Conservation (phyloP, 2,888 invertebrate genomes). For the Mesoligia furuncula region DNA sequence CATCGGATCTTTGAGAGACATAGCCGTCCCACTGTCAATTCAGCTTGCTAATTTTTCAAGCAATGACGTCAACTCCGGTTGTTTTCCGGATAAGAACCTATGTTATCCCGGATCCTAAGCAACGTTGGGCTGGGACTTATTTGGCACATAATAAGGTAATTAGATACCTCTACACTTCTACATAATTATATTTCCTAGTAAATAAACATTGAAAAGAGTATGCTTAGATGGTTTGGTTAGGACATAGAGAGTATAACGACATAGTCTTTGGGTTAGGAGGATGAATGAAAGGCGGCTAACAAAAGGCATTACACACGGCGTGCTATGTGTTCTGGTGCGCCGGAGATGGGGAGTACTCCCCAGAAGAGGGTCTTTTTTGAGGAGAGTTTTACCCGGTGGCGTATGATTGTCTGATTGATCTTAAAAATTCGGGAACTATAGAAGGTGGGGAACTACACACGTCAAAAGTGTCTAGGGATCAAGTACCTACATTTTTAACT, state of each 20-base stretch:
- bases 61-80: not conserved
- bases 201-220: constrained; percentile 14
- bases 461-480: too few species aligned
- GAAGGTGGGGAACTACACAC: not conserved
- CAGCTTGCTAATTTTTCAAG: not conserved
- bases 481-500: too few species aligned
- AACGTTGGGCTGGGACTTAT: not conserved
- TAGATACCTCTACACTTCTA: not conserved
- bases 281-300: too few species aligned
- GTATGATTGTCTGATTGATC: not conserved
- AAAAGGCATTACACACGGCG: too few species aligned
- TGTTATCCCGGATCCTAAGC: not conserved
- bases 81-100: not conserved
- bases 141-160: not conserved
- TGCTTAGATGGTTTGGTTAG: too few species aligned
- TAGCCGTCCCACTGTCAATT: not conserved
- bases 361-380: too few species aligned
- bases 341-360: too few species aligned
- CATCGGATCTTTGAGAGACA: not conserved
- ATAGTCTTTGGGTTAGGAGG: too few species aligned
- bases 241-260: too few species aligned
- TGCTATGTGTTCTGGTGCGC: too few species aligned
- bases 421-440: not conserved
- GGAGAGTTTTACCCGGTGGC: not conserved
- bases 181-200: constrained; percentile 20